Evolutionary conservation across 2,888 invertebrate genomes (phyloP).

Genomic region (Perizoma affinitatum): DNA sequence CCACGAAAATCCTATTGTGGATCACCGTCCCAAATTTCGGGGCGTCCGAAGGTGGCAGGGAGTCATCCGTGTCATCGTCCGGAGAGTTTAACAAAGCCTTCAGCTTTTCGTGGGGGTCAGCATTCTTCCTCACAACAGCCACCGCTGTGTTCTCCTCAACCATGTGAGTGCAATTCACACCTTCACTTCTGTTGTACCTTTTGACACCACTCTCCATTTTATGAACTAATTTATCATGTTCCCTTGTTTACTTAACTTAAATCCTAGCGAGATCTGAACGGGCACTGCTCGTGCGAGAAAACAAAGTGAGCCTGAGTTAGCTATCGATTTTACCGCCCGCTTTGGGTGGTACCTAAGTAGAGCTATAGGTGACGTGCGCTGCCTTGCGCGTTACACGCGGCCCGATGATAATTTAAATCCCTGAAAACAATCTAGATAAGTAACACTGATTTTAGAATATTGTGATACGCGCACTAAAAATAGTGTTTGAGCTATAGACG

Average conservation of each 20-base stretch:
- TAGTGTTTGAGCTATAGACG: constrained; percentile 82
- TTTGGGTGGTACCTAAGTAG: constrained; percentile 41
- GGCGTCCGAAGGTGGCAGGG: constrained; percentile 74
- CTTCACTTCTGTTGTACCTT: constrained; percentile 77
- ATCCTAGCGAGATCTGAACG: constrained; percentile 70
- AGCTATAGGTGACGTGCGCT: constrained; percentile 38
- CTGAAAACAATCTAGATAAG: constrained; percentile 49
- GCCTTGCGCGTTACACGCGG: constrained; percentile 62
- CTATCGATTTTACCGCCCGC: constrained; percentile 55
- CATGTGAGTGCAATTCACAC: constrained; percentile 79
- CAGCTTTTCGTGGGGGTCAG: constrained; percentile 77
- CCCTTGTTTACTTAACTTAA: constrained; percentile 80
- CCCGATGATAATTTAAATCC: constrained; percentile 36
- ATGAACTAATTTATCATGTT: constrained; percentile 69
- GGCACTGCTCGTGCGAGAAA: constrained; percentile 61
- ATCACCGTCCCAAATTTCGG: constrained; percentile 92
- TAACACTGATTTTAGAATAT: constrained; percentile 68
- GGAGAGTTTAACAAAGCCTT: constrained; percentile 75
- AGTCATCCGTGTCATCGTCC: constrained; percentile 75
- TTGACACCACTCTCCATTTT: constrained; percentile 74
- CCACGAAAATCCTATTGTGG: constrained; percentile 97
- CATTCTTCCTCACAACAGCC: constrained; percentile 55
- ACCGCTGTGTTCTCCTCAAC: constrained; percentile 71
- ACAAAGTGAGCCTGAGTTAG: constrained; percentile 56
- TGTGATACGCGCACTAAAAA: constrained; percentile 78